Conservation (phyloP, 2,888 invertebrate genomes). For the Punctoribates punctum region DNA sequence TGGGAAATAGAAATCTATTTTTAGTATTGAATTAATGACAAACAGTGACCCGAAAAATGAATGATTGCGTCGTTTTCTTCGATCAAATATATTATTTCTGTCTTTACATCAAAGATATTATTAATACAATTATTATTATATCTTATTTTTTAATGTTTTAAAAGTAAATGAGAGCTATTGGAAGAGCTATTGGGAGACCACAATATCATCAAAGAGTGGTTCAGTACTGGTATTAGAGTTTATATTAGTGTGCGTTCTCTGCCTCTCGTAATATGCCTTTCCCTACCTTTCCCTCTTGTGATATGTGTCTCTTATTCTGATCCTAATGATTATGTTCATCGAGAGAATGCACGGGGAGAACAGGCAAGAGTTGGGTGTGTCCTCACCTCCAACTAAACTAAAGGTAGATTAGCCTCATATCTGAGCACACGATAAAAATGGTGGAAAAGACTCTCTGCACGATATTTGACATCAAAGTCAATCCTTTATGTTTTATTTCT, state of each 20-base stretch:
- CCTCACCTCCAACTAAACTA: background rate
- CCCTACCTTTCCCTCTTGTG: background rate
- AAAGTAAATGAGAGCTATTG: background rate
- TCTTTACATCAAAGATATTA: background rate
- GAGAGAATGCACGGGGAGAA: background rate
- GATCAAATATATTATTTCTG: background rate
- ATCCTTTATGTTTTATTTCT: conserved; percentile 35
- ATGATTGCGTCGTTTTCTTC: background rate
- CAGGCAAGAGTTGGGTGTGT: conserved; percentile 17
- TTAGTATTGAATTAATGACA: conserved; percentile 13
- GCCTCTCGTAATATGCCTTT: background rate
- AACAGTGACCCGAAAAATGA: conserved; percentile 10
- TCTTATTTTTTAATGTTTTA: background rate
- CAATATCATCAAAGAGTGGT: background rate
- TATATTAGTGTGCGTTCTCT: background rate
- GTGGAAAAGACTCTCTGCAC: conserved; percentile 20
- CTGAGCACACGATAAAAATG: conserved; percentile 27
- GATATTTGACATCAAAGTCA: conserved; percentile 35
- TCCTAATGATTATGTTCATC: conserved; percentile 8
- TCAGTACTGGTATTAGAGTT: conserved; percentile 7
- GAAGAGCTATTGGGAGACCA: background rate
- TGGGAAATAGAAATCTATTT: background rate
- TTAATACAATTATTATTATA: background rate
- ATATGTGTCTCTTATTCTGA: conserved; percentile 8
- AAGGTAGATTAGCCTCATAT: conserved; percentile 34